Evolutionary conservation across 2,888 invertebrate species (phyloP), one percentile per base, ranked within the genome.

Genomic region (Sussaba pulchella): DNA sequence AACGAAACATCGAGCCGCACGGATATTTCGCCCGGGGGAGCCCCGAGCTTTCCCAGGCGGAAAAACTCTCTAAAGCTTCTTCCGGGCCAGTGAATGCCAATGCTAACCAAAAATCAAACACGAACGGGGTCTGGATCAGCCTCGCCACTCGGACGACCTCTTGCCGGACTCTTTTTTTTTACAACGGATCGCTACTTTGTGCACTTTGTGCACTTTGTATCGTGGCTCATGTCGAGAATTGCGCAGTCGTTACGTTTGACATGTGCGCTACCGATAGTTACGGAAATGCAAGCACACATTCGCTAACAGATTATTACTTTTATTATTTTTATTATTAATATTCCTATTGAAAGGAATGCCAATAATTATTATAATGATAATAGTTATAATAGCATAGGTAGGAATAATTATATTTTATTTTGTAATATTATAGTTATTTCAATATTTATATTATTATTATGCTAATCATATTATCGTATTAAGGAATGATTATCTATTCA

Each of bases 91-190:
- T 78, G 88, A 80, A 36, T 86, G 86, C 89, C 89, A 91, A 91
- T 91, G 90, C 89, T 83, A 87, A 88, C 72, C 87, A 88, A 90
- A 91, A 91, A 90, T 91, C 91, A 90, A 91, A 91, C 87, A 87
- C 85, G 85, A 69, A 84, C 66, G 75, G 83, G 79, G 31, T 17
- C 61, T 14, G 54, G 70, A 50, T 57, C 64, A 47, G 21, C 57
- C 19, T 19, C 52, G 39, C 54, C 41, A 66, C 31, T 59, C 39
- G 57, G 36, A 26, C 67, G 70, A 24, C 47, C 66, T 43, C 61
- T 26, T 39, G 19, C 50, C 21, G 9, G 31, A 57, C 10, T 36
- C 31, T 61, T 52, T 75, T n/a, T n/a, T 71, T 74, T 39, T 31
- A 31, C 17, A 12, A 17, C 67, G 64, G 59, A 57, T 52, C 71